Percentiles rank a stretch among this genome's conserved stretches.
These are phyloP conservation scores for Lacerta viridis DNA, from an alignment of 2,797 vertebrate species.

Conservation along the genomic window DNA sequence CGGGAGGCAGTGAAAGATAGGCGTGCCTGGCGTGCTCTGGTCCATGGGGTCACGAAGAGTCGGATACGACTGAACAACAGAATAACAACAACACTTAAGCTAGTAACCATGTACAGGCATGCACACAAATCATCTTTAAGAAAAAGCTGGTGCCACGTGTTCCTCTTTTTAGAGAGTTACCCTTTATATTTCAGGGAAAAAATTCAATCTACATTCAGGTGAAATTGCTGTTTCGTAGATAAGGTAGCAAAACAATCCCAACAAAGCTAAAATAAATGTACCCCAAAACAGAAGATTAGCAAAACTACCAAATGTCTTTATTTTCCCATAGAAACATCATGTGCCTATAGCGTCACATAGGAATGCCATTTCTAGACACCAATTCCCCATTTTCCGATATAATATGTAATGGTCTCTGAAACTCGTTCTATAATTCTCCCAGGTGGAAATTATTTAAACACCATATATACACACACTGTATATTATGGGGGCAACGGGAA, in stretches of 20 bases:
- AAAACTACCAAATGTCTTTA: neutral
- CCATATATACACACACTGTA: neutral
- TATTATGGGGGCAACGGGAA: conserved; percentile 18
- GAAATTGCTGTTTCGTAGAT: neutral
- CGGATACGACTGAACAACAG: too few species aligned
- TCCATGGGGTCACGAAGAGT: too few species aligned
- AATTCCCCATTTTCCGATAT: conserved; percentile 9
- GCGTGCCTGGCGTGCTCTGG: too few species aligned
- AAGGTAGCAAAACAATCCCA: neutral
- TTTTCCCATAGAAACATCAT: neutral
- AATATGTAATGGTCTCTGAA: conserved; percentile 27
- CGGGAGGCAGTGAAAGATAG: too few species aligned
- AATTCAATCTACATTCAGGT: neutral
- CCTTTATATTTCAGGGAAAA: neutral
- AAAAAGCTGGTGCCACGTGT: neutral
- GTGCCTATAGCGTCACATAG: neutral
- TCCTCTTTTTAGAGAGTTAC: neutral
- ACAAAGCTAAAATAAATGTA: neutral
- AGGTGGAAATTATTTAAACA: neutral
- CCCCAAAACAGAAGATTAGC: neutral
- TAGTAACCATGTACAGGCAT: neutral
- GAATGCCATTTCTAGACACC: neutral
- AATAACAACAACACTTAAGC: too few species aligned
- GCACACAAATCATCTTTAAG: neutral
- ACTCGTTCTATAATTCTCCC: conserved; percentile 11